Evolutionary conservation across 2,113 vertebrate species (phyloP).

Genomic region (Aptenodytes patagonicus): DNA sequence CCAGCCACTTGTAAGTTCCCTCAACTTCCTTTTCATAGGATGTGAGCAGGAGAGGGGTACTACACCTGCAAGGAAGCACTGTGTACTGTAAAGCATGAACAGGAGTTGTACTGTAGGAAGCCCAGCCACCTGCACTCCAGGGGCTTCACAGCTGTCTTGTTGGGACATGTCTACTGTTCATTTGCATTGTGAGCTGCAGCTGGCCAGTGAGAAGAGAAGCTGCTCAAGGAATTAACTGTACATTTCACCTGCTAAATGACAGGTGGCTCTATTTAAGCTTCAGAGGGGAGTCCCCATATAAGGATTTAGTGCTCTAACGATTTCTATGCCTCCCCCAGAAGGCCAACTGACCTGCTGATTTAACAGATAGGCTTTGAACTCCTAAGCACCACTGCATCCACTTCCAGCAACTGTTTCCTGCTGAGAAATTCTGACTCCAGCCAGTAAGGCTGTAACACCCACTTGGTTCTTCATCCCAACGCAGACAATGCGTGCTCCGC

Average conservation of each 20-base stretch:
- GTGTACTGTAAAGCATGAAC: neutral
- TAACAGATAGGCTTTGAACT: slow-evolving; percentile 34
- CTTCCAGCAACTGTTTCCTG: slow-evolving; percentile 24
- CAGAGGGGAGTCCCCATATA: neutral
- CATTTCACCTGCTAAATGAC: neutral
- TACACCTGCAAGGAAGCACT: neutral
- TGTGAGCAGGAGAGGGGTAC: neutral
- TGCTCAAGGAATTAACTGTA: slow-evolving; percentile 42
- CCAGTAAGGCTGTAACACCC: slow-evolving; percentile 21
- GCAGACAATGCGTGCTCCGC: neutral
- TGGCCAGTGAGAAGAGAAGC: slow-evolving; percentile 27
- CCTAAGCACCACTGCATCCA: slow-evolving; percentile 46
- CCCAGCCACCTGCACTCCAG: neutral
- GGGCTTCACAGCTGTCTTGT: neutral
- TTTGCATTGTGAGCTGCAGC: slow-evolving; percentile 31
- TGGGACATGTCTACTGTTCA: neutral
- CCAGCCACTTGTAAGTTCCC: neutral
- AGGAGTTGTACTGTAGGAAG: neutral
- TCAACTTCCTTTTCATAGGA: neutral
- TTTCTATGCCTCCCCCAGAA: neutral
- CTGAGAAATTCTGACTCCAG: slow-evolving; percentile 36
- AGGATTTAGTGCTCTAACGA: neutral
- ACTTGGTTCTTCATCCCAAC: slow-evolving; percentile 31
- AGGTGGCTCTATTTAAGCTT: slow-evolving; percentile 35
- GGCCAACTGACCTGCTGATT: slow-evolving; percentile 29